Conservation (phyloP, 1,140 invertebrate genomes). For the Halotydeus destructor region DNA sequence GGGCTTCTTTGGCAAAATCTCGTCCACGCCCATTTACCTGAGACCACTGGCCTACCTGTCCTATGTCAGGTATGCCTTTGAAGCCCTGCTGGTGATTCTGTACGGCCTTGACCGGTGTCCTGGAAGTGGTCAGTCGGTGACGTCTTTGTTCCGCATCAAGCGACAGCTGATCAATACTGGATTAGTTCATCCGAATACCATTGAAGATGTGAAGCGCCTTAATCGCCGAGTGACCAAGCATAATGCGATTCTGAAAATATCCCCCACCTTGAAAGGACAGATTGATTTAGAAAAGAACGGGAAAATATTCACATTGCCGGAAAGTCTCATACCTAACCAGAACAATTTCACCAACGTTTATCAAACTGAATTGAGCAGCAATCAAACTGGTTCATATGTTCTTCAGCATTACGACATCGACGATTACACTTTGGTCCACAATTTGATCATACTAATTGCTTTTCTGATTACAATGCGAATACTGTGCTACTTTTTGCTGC, state of each 20-base stretch:
- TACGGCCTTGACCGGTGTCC: constrained; percentile 52
- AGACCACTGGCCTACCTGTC: constrained; percentile 68
- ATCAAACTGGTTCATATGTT: constrained; percentile 50
- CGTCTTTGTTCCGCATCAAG: background rate
- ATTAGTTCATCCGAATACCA: constrained; percentile 43
- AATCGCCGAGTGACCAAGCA: background rate
- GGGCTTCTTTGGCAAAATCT: constrained; percentile 81
- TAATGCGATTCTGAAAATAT: background rate
- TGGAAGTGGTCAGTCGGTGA: background rate
- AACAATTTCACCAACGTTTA: background rate
- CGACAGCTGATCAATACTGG: constrained; percentile 45
- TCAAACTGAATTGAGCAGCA: constrained; percentile 1
- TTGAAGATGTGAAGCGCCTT: background rate
- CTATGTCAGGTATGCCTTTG: constrained; percentile 75
- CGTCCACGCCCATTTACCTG: constrained; percentile 67
- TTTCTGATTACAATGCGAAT: constrained; percentile 61
- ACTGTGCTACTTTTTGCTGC: constrained; percentile 62
- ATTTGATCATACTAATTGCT: constrained; percentile 55
- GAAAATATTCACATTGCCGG: background rate
- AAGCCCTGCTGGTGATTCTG: constrained; percentile 66
- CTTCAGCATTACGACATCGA: constrained; percentile 62
- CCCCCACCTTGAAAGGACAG: background rate
- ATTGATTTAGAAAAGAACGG: background rate
- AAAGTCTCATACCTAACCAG: background rate
- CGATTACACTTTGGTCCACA: constrained; percentile 48